Base-by-base conservation (phyloP, 2,113 vertebrate species). In the Bujurquina vittata region DNA sequence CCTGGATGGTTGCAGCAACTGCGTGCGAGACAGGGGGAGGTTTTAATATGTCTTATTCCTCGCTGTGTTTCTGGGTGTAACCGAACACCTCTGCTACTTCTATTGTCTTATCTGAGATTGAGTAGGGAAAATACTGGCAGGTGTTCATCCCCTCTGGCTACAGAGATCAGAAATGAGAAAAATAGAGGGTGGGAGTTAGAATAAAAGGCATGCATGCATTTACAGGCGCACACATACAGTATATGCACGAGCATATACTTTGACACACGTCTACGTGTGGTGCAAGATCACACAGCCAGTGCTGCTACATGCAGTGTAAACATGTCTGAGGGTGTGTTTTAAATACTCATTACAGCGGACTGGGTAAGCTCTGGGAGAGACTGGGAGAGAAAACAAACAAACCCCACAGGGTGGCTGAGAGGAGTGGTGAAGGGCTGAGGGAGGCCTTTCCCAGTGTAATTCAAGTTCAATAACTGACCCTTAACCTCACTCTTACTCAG, bases 401-500 rank as follows among this genome's bases (percentile, higher is more conserved):
- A 93, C 92, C 92, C 92, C 77, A 91, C 91, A 90, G 90, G 91
- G 92, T 89, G 88, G 84, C 86, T 85, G 91, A 79, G 88, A 83
- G 73, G 77, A 81, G 55, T 62, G 89, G 80, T 65, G 89, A 86
- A 85, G 85, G 86, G 77, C 87, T 23, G 55, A 80, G 82, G 72
- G 86, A 87, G 93, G 91, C 88, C 91, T 91, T 90, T 90, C 92
- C 89, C 90, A 76, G 88, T 92, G 90, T 93, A 93, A 93, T 94
- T 94, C 93, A 94, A 95, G 93, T 94, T 95, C 92, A 93, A 94
- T 94, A 93, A 93, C 88, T 93, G 93, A 94, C 91, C 93, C 86
- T 82, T 93, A 76, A 93, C 93, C 92, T 89, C 78, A 57, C 87
- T 85, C 81, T 78, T 84, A 91, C 92, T 95, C 91, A 72, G 91